Conservation (phyloP, 2,888 invertebrate species). For the Brachynemurus nebulosus region DNA sequence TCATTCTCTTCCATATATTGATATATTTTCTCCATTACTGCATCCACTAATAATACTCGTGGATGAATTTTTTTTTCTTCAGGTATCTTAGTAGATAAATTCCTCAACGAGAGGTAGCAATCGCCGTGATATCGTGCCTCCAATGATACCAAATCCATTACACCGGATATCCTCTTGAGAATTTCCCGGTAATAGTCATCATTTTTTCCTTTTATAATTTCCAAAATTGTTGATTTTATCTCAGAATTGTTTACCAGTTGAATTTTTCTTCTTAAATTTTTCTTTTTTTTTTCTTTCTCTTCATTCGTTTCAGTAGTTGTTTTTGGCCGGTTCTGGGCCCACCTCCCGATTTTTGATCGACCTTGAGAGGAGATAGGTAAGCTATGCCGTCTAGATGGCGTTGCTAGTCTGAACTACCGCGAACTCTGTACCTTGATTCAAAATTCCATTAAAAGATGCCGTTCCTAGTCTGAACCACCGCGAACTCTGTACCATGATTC, state of each 20-base stretch:
- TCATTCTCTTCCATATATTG: background rate
- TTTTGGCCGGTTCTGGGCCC: too few species aligned
- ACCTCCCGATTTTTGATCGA: too few species aligned
- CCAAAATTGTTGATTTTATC: background rate
- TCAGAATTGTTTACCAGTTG: background rate
- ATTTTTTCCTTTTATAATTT: background rate
- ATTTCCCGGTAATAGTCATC: background rate
- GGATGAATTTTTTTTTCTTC: constrained; percentile 2
- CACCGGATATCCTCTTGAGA: background rate
- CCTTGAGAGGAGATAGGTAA: too few species aligned
- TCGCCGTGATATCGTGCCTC: background rate
- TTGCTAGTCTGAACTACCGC: too few species aligned
- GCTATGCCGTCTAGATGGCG: too few species aligned
- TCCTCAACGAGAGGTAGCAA: background rate
- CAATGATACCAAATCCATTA: background rate
- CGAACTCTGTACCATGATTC: too few species aligned
- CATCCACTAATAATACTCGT: background rate
- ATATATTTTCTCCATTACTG: background rate
- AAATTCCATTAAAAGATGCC: too few species aligned
- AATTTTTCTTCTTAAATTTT: too few species aligned
- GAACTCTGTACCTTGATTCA: too few species aligned
- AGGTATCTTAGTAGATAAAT: background rate
- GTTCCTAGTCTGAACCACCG: too few species aligned
- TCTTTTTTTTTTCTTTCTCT: too few species aligned
- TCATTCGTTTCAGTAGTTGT: too few species aligned